phyloP scores from a whole-genome alignment of 1,140 invertebrate genomes.

The Tyrophagus putrescentiae region DNA sequence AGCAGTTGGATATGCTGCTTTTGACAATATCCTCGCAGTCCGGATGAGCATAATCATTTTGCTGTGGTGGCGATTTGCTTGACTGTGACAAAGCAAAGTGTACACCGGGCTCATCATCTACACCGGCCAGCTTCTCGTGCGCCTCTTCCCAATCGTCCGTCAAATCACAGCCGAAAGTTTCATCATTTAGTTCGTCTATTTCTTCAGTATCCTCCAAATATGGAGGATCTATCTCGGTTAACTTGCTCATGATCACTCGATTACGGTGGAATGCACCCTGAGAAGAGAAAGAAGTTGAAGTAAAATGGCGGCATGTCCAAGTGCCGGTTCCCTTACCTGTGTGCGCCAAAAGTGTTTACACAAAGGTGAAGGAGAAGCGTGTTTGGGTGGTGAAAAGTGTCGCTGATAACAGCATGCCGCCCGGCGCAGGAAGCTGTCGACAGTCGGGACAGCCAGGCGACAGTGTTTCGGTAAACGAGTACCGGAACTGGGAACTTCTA shows the following conservation, averaged over 20 bases:
- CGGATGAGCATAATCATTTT: constrained; percentile 1
- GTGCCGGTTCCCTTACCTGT: background rate
- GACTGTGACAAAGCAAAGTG: background rate
- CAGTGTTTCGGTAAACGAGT: too few species aligned
- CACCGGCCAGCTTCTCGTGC: constrained; percentile 6
- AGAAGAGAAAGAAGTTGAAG: too few species aligned
- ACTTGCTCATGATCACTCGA: background rate
- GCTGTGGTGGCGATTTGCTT: background rate
- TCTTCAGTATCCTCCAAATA: background rate
- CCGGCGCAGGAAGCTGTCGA: too few species aligned
- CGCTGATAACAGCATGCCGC: too few species aligned
- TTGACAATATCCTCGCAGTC: constrained; percentile 15
- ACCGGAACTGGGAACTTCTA: too few species aligned
- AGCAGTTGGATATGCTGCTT: constrained; percentile 15
- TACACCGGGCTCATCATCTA: background rate
- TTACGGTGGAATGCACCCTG: too few species aligned
- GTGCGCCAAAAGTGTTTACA: background rate
- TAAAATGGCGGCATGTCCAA: too few species aligned
- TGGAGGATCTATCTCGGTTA: background rate
- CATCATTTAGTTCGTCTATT: constrained; percentile 17
- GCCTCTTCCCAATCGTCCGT: background rate
- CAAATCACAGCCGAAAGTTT: constrained; percentile 14
- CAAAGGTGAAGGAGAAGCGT: background rate
- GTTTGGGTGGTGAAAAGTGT: background rate
- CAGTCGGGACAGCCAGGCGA: too few species aligned